phyloP scores from a whole-genome alignment of 2,113 vertebrate genomes.

The Hyperoodon ampullatus region DNA sequence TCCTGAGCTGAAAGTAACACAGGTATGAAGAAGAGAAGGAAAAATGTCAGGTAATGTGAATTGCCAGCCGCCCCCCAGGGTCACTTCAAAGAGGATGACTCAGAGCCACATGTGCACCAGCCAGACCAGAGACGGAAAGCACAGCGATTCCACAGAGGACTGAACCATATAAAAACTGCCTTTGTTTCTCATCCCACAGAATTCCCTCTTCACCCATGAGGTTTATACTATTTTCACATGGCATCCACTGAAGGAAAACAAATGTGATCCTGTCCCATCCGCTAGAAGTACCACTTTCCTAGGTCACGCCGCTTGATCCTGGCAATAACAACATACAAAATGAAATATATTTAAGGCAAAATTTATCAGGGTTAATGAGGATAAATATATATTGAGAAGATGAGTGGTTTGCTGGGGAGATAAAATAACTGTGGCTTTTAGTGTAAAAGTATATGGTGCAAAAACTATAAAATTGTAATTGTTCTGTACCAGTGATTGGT shows the following conservation, averaged over 20 bases:
- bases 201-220: not conserved
- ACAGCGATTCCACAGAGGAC: not conserved
- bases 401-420: not conserved
- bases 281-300: not conserved
- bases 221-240: conserved; percentile 15
- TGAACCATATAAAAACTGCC: not conserved
- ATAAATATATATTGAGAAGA: not conserved
- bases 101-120: not conserved
- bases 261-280: not conserved
- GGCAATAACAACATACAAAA: not conserved
- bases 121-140: not conserved
- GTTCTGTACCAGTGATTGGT: not conserved
- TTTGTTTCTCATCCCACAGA: conserved; percentile 27
- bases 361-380: not conserved
- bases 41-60: not conserved
- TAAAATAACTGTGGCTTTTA: not conserved
- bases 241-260: not conserved
- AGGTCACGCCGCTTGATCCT: not conserved
- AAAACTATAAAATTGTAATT: not conserved
- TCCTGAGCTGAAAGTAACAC: not conserved
- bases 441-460: not conserved
- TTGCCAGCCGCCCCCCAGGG: too few relatives aligned
- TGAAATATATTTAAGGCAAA: not conserved
- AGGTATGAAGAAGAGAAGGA: not conserved
- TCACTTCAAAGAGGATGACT: not conserved